Percentiles rank a stretch among this genome's conserved stretches.
These are phyloP conservation scores for Arge pagana DNA, from an alignment of 2,888 invertebrate genomes.

Conservation along the genomic window DNA sequence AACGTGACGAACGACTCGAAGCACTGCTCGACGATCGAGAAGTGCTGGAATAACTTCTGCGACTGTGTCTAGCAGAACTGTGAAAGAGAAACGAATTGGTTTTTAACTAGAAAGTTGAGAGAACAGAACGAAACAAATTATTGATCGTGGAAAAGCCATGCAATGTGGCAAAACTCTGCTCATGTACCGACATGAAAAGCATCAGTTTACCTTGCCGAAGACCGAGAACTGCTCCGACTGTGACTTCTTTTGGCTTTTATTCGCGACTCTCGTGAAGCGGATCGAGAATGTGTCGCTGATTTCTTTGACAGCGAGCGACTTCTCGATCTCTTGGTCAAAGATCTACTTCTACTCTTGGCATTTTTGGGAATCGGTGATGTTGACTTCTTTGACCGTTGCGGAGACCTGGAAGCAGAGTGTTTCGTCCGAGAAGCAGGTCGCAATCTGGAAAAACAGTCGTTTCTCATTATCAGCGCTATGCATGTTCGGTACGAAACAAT, in stretches of 20 bases:
- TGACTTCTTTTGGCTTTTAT: conserved; percentile 42
- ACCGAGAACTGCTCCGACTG: conserved; percentile 47
- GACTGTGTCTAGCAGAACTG: conserved; percentile 49
- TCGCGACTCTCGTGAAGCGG: conserved; percentile 42
- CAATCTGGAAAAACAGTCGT: neutral
- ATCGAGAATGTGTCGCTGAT: conserved; percentile 41
- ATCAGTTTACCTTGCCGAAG: conserved; percentile 46
- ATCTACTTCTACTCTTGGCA: conserved; percentile 42
- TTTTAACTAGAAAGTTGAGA: neutral
- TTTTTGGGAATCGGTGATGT: conserved; percentile 36
- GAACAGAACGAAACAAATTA: neutral
- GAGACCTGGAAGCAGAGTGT: conserved; percentile 30
- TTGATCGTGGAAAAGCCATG: too few relatives aligned
- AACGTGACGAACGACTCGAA: conserved; percentile 64
- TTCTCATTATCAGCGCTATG: neutral
- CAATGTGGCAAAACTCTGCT: too few relatives aligned
- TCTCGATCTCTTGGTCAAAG: conserved; percentile 34
- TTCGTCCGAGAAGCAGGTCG: neutral
- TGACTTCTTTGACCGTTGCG: conserved; percentile 38
- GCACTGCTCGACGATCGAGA: conserved; percentile 61
- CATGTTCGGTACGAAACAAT: too few relatives aligned
- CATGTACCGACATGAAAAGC: too few relatives aligned
- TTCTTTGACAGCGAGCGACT: conserved; percentile 23
- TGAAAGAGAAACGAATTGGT: neutral
- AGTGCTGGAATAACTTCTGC: conserved; percentile 52